Base-by-base conservation (phyloP, 2,797 vertebrate genomes). In the Sorex maritimensis region DNA sequence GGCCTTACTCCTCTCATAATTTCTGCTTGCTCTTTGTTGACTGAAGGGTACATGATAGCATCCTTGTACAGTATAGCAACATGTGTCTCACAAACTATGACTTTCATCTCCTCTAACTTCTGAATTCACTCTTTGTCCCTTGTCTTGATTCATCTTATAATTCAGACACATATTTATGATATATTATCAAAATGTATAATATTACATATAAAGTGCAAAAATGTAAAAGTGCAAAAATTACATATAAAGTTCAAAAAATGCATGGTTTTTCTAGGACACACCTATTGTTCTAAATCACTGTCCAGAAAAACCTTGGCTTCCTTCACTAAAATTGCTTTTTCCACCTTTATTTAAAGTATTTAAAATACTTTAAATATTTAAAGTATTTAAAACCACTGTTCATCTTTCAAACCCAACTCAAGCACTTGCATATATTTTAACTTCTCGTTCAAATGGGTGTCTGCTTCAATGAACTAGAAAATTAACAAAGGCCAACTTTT, bases 401-500 rank as follows among this genome's bases (percentile, higher is more conserved):
- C 5, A 58, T 84, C 38, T 8, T 85, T 92, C 17, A 69, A 58
- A 85, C 5, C 6, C 30, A 92, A 41, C 5, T 69, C 23, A 86
- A 81, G 81, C 23, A 30, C 0, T 6, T 23, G 21, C 21, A 65
- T 65, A 1, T 26, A 65, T 19, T 88, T n/a, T 65, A 72, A 89
- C 30, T 65, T 41, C 4, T 63, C 79, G 6, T n/a, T 91, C 26
- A 63, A 19, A 41, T 72, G 4, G 9, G 3, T 81, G 17, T 72
- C 34, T 91, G 86, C 30, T 71, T 7, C 34, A 71, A 19, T 1
- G 67, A 1, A 52, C 10, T 79, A 44, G 68, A 30, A 63, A 84
- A 3, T 38, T 91, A 89, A 14, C 67, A 90, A 69, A 3, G 21
- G 15, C 21, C 11, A 58, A 74, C 23, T 90, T 94, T 28, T 75